Conservation (phyloP, 1,140 invertebrate genomes). For the Brachionus plicatilis region DNA sequence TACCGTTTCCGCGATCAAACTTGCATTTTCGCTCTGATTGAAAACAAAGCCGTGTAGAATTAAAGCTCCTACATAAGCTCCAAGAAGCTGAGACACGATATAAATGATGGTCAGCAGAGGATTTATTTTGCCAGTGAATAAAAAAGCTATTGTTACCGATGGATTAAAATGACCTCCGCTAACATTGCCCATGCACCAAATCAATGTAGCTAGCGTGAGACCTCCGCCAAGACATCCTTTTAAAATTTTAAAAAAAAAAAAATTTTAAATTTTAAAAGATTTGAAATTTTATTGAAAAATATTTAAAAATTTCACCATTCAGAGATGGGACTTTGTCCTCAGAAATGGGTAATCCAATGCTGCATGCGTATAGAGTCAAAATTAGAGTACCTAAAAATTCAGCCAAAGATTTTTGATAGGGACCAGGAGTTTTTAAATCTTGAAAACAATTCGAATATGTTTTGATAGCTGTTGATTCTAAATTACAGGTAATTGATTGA, state of each 20-base stretch:
- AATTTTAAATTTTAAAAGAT: too few species aligned
- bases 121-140: conserved; percentile 53
- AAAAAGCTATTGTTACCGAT: conserved; percentile 72
- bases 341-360: background rate
- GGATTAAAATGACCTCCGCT: conserved; percentile 85
- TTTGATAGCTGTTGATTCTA: background rate
- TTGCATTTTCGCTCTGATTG: conserved; percentile 56
- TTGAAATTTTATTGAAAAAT: background rate
- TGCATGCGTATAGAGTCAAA: background rate
- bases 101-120: conserved; percentile 68
- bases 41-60: conserved; percentile 50
- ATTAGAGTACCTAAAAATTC: conserved; percentile 28
- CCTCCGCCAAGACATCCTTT: conserved; percentile 42
- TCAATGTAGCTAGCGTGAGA: conserved; percentile 49
- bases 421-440: background rate
- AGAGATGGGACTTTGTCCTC: background rate
- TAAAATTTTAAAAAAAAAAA: background rate
- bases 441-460: background rate
- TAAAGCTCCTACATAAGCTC: conserved; percentile 67
- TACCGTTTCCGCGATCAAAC: conserved; percentile 47
- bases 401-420: conserved; percentile 14
- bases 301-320: background rate
- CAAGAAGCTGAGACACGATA: conserved; percentile 68
- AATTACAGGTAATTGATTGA: background rate
- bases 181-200: conserved; percentile 66